Percentiles rank a stretch among this genome's conserved stretches.
Conservation (phyloP, 2,888 invertebrate genomes). For the Tryphoninae sp. region DNA sequence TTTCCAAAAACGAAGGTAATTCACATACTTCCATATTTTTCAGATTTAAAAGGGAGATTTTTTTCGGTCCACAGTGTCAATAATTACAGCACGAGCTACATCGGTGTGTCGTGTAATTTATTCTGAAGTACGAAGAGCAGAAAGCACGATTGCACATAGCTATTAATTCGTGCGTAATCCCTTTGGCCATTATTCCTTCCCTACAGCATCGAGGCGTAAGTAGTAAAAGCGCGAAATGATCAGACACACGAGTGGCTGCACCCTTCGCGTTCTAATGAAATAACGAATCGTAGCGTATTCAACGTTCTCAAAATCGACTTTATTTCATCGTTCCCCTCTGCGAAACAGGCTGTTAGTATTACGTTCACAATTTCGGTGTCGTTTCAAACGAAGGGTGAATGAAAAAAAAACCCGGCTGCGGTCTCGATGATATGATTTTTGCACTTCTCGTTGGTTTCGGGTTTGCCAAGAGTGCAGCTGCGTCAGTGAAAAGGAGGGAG, state of each 20-base stretch:
- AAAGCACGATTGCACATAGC: conserved; percentile 30
- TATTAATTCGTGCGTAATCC: conserved; percentile 41
- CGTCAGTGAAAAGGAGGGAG: conserved; percentile 22
- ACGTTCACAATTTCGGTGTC: not conserved
- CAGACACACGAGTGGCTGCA: conserved; percentile 38
- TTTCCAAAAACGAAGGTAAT: too few species aligned
- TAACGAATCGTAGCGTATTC: conserved; percentile 36
- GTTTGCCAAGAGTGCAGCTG: conserved; percentile 29
- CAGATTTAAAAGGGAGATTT: too few species aligned
- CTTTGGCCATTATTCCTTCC: conserved; percentile 21
- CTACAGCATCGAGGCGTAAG: conserved; percentile 5
- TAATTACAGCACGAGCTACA: conserved; percentile 18
- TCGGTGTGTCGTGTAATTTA: conserved; percentile 21
- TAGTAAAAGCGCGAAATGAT: conserved; percentile 49
- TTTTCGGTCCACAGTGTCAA: conserved; percentile 13
- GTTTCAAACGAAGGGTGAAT: conserved; percentile 21
- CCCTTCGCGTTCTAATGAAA: conserved; percentile 42
- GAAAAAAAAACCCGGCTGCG: not conserved
- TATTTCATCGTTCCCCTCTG: conserved; percentile 10
- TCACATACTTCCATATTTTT: too few species aligned
- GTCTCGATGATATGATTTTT: conserved; percentile 55
- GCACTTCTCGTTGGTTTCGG: conserved; percentile 22
- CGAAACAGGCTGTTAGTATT: not conserved
- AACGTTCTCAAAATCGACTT: conserved; percentile 12
- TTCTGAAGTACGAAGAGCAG: conserved; percentile 5